Evolutionary conservation across 1,140 invertebrate species (phyloP), one percentile per base, ranked within the genome.

Genomic region (Epicauta chinensis): DNA sequence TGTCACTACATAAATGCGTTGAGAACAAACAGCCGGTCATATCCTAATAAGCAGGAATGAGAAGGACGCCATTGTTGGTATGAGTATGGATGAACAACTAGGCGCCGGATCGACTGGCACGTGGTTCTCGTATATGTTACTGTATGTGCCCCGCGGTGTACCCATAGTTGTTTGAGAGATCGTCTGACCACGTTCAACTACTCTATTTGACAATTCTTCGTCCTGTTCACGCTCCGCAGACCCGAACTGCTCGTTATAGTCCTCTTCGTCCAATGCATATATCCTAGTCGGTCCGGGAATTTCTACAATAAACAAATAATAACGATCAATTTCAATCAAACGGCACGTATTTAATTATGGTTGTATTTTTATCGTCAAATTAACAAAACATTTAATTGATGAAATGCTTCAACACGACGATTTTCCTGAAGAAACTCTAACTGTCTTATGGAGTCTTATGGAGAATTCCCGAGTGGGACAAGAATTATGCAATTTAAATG

Each of bases 251-350:
- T 69, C 65, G 39, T 67, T 66, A 42, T 69, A 68, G 52, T 69
- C 68, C 16, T 68, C 65, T 31, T 73, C 69, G 53, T 67, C 60
- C 15, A 56, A 34, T 3, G 63, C 53, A 30, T 55, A 56, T 3
- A 42, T 67, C 58, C 70, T 65, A 51, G 73, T 77, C 47, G 75
- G 75, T 40, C 75, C 76, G 31, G 75, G 75, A 51, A 78, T 78
- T 69, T 78, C 76, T 78, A 63, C 23, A 65, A 56, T 47, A 45
- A n/a, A n/a, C n/a, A n/a, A n/a, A n/a, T n/a, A n/a, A n/a, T n/a
- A n/a, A n/a, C n/a, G n/a, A n/a, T n/a, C n/a, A n/a, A n/a, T n/a
- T n/a, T n/a, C n/a, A n/a, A n/a, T n/a, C n/a, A 10, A 34, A 9
- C 14, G 12, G 15, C 23, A 23, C 4, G 4, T 23, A 23, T 23